Conservation (phyloP, 1,140 invertebrate genomes). For the Bombus soroeensis region DNA sequence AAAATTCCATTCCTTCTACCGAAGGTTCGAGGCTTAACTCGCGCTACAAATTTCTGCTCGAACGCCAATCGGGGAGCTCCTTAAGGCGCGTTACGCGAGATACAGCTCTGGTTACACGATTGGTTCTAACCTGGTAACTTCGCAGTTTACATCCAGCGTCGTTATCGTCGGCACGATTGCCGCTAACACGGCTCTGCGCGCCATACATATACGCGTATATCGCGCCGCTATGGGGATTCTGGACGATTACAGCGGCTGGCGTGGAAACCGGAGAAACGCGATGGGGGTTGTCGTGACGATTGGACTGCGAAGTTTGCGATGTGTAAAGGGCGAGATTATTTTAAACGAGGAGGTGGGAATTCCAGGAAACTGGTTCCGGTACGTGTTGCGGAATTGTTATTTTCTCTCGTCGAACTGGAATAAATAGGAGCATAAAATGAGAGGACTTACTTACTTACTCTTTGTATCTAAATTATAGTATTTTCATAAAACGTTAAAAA, state of each 20-base stretch:
- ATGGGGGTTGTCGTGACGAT: background rate
- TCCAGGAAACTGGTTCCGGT: background rate
- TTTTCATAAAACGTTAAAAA: no score
- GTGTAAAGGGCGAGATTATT: background rate
- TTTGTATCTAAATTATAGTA: no score
- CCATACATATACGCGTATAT: background rate
- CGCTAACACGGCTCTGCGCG: background rate
- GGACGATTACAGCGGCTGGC: conserved; percentile 11
- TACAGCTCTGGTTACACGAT: conserved; percentile 53
- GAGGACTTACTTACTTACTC: no score
- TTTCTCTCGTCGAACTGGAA: background rate
- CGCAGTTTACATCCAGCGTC: conserved; percentile 15
- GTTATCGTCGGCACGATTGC: conserved; percentile 41
- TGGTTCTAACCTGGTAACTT: conserved; percentile 55
- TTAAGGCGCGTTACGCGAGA: conserved; percentile 56
- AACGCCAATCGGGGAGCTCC: conserved; percentile 52
- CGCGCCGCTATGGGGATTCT: background rate
- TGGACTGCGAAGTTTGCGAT: background rate
- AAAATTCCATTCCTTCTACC: background rate
- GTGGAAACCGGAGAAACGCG: background rate
- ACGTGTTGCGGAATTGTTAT: background rate
- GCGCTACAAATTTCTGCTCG: conserved; percentile 58
- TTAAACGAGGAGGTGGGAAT: background rate
- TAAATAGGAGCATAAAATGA: no score
- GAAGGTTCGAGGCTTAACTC: conserved; percentile 52